Evolutionary conservation across 2,113 vertebrate species (phyloP).

Genomic region (Puntigrus tetrazona): DNA sequence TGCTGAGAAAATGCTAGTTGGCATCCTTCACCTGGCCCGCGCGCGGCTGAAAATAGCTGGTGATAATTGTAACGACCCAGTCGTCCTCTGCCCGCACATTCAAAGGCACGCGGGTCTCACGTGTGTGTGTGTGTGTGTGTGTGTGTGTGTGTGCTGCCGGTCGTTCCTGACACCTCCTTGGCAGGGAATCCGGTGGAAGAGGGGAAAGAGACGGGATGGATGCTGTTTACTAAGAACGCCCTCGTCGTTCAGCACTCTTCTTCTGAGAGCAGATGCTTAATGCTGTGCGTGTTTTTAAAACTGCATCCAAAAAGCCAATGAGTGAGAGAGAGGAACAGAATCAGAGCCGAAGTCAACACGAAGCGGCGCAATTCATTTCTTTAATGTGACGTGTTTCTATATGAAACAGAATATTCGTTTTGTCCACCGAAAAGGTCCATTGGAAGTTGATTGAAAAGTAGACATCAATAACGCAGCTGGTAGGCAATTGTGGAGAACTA

Average conservation of each 20-base stretch:
- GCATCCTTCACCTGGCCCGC: slow-evolving; percentile 52
- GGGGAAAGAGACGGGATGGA: not conserved
- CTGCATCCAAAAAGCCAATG: slow-evolving; percentile 4
- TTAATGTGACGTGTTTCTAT: not conserved
- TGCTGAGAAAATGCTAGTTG: slow-evolving; percentile 49
- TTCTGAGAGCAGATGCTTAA: slow-evolving; percentile 9
- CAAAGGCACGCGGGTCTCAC: slow-evolving; percentile 64
- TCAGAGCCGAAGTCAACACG: not conserved
- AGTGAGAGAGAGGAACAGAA: not conserved
- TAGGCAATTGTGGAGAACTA: not conserved
- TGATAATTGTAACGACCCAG: slow-evolving; percentile 68
- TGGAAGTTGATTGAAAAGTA: not conserved
- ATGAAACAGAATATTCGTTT: not conserved
- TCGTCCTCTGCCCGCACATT: slow-evolving; percentile 65
- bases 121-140: slow-evolving; percentile 55
- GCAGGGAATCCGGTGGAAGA: not conserved
- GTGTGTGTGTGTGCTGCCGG: slow-evolving; percentile 56
- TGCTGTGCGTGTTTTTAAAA: slow-evolving; percentile 2
- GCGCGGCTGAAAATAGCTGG: slow-evolving; percentile 69
- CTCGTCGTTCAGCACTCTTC: not conserved
- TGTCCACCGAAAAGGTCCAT: not conserved
- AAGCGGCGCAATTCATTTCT: not conserved
- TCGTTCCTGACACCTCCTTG: slow-evolving; percentile 68
- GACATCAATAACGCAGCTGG: not conserved
- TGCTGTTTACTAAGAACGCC: slow-evolving; percentile 7